Evolutionary conservation across 2,113 vertebrate genomes (phyloP), one percentile per base, ranked within the genome.

Genomic region (Bubalus kerabau): DNA sequence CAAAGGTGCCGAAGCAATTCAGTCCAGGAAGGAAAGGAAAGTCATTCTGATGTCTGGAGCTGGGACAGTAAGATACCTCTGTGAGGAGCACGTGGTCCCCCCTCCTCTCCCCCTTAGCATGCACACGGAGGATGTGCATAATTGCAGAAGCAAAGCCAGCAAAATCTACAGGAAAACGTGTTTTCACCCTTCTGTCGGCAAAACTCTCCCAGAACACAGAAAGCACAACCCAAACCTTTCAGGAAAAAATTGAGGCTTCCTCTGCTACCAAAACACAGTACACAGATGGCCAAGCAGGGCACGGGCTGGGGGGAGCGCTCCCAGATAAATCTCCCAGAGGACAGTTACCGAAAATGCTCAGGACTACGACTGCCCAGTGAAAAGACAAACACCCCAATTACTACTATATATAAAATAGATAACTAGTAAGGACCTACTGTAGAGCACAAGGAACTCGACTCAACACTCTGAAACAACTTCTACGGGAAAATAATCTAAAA

Each of bases 261-360:
- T 24, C 52, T 90, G 50, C 52, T 56, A 62, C 46, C 48, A 46
- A 64, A 81, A 64, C 17, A 81, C 11, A 32, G 30, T 57, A 89
- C 13, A 2, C 32, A 46, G 26, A 71, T 16, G 11, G 67, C 60
- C 67, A 83, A 71, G 40, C 43, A 74, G 9, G 7, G 21, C n/a
- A 76, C 0, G 23, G 24, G 7, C 50, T 57, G 14, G 4, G 24
- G 7, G 6, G 48, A 84, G 19, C 7, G 7, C 67, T n/a, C 40
- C 56, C 15, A 57, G 56, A 30, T 23, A 59, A 16, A 67, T 81
- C 24, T 28, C 64, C 36, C 60, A 59, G 81, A 59, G 2, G 6
- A 24, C 23, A 28, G 6, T 50, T 24, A 90, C 16, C 13, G 2
- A 54, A 54, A n/a, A 82, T 14, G 19, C 80, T 14, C 1, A 0